Evolutionary conservation across 2,888 invertebrate species (phyloP).

Genomic region (Teleogryllus oceanicus): DNA sequence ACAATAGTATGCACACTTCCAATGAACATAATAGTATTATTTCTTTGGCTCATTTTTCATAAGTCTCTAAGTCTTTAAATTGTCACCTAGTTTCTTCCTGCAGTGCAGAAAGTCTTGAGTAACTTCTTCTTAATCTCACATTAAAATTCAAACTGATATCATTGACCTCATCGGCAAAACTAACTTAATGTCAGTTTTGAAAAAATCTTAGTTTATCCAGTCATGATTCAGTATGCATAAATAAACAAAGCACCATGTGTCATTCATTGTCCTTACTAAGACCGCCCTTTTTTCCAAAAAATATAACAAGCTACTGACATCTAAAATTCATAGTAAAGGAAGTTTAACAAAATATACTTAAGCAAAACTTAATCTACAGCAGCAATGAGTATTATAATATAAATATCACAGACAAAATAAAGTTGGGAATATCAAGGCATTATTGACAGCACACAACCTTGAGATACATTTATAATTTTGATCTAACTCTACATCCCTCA

Average conservation of each 20-base stretch:
- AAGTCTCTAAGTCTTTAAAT: too few species aligned
- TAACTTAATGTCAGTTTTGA: background rate
- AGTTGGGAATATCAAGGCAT: slow-evolving; percentile 1
- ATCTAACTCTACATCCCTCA: background rate
- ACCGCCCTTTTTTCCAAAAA: background rate
- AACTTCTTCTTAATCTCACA: too few species aligned
- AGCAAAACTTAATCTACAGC: background rate
- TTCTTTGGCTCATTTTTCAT: too few species aligned
- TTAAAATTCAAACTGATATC: too few species aligned
- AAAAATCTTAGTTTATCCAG: background rate
- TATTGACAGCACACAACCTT: slow-evolving; percentile 18
- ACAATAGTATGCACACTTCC: too few species aligned
- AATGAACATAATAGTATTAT: too few species aligned
- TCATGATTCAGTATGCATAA: background rate
- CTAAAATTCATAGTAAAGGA: background rate
- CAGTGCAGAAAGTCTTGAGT: too few species aligned
- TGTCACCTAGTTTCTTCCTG: too few species aligned
- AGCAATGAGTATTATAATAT: slow-evolving; percentile 10
- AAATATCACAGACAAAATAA: slow-evolving; percentile 18
- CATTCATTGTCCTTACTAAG: background rate
- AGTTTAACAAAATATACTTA: slow-evolving; percentile 8
- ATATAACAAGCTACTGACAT: background rate
- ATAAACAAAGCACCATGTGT: slow-evolving; percentile 6
- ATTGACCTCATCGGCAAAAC: background rate
- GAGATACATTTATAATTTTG: background rate